These are phyloP conservation scores for Melieria omissa DNA, from an alignment of 2,888 invertebrate genomes.

Conservation along the genomic window DNA sequence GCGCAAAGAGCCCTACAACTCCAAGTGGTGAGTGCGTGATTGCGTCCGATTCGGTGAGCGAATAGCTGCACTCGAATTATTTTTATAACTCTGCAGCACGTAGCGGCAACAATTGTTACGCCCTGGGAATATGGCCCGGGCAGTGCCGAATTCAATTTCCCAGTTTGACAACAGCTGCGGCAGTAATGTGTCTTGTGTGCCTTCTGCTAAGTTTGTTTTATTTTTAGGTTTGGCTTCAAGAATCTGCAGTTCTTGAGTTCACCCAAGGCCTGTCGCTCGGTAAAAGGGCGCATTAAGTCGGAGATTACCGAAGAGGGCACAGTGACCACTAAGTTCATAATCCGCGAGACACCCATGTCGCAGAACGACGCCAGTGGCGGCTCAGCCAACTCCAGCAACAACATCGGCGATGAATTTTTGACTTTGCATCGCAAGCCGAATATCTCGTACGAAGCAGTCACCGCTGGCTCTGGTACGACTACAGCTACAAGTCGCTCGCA, in stretches of 20 bases:
- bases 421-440: slow-evolving; percentile 51
- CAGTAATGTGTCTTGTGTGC: too few species aligned
- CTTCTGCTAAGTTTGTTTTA: too few species aligned
- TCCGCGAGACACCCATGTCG: slow-evolving; percentile 51
- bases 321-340: slow-evolving; percentile 55
- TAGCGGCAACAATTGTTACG: too few species aligned
- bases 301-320: slow-evolving; percentile 59
- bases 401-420: slow-evolving; percentile 52
- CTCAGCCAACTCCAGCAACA: slow-evolving; percentile 45
- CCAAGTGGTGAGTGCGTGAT: slow-evolving; percentile 59
- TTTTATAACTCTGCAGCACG: too few species aligned
- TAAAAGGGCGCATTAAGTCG: slow-evolving; percentile 59
- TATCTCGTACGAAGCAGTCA: slow-evolving; percentile 43
- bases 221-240: slow-evolving; percentile 68
- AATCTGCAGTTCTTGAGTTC: slow-evolving; percentile 72
- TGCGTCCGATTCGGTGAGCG: slow-evolving; percentile 51
- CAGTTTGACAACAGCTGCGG: too few species aligned
- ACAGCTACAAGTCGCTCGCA: slow-evolving; percentile 56
- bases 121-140: too few species aligned
- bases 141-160: too few species aligned
- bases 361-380: slow-evolving; percentile 48
- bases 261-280: slow-evolving; percentile 66
- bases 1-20: slow-evolving; percentile 70
- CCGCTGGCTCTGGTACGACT: slow-evolving; percentile 20
- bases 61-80: too few species aligned